Evolutionary conservation across 2,888 invertebrate genomes (phyloP), one percentile per base, ranked within the genome.

Genomic region (Archaeoteleia sp.): DNA sequence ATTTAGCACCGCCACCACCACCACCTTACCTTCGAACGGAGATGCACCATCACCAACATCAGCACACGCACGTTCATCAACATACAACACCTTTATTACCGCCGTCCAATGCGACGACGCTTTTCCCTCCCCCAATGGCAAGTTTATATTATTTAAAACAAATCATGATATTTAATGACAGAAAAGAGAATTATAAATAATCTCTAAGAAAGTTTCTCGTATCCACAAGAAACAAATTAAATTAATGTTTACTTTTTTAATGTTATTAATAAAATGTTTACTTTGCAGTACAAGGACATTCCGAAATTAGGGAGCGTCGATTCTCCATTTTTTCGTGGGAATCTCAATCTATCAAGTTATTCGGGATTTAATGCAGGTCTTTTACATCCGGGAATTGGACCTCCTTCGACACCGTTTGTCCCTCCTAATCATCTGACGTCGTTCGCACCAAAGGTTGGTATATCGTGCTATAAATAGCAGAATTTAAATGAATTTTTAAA

Each of bases 361-460:
- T 92, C 95, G 1, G 90, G 91, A 29, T 92, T 92, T 81, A 91
- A 91, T 27, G 90, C 94, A 12, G 90, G 95, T 65, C 87, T 95
- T 54, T 87, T 95, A 67, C 95, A 94, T 87, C 93, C 94, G 35
- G 90, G 92, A 51, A 87, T 93, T 65, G 90, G 91, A 17, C 90
- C 91, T 35, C 89, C 93, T 6, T 81, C 84, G 15, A 93, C 95
- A 46, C 95, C 96, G 6, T 96, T 96, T 86, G 94, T 93, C 78
- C 95, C 95, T 66, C 95, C 96, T 20, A 92, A 92, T 83, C 95
- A 95, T 81, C 87, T 95, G 74, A 91, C 94, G 70, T 90, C 95
- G 29, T 95, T 95, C 85, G 93, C 95, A 77, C 95, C 95, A 78
- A 95, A 95, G 93, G 96, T 95, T n/a, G n/a, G n/a, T n/a, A n/a